Evolutionary conservation across 1,140 invertebrate genomes (phyloP), one percentile per base, ranked within the genome.

Genomic region (Cyphomyrmex costatus): DNA sequence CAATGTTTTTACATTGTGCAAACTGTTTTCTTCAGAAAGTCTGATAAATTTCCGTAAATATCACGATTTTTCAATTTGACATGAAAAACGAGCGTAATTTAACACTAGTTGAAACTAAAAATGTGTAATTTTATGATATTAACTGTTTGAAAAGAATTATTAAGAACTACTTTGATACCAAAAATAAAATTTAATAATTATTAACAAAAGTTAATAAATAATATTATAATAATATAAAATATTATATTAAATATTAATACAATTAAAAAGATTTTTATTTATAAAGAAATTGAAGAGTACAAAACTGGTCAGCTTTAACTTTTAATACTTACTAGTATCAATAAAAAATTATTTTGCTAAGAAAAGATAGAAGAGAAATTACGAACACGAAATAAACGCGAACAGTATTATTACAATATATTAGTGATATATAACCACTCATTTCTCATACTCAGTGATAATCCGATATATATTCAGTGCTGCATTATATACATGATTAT

Each of bases 101-200:
- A 61, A 60, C n/a, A n/a, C 16, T 46, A 42, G 3, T 77, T 24
- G 4, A 42, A 46, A 42, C 7, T 61, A 42, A 61, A 42, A 42
- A 12, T 10, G n/a, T 30, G 19, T 46, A 12, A 77, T n/a, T 19
- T 24, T 2, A 3, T 27, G 21, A 46, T 36, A n/a, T 24, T 6
- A 36, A 58, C 24, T 51, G 27, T 53, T 12, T 0, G 10, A 51
- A 30, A 51, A 42, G 36, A 27, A 71, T 73, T n/a, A 14, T 53
- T 30, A 12, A 33, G 53, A 2, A 21, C 19, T 10, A 42, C 24
- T 63, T 61, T 76, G 27, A 16, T n/a, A n/a, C 24, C 16, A 27
- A 7, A 77, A 10, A 63, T 60, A 77, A 60, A 77, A 60, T 14
- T 49, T 71, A 71, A 53, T 71, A 71, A 53, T 30, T 53, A 53